Percentiles rank a stretch among this genome's conserved stretches.
Conservation (phyloP, 2,797 vertebrate species). For the Falco novaeseelandiae region DNA sequence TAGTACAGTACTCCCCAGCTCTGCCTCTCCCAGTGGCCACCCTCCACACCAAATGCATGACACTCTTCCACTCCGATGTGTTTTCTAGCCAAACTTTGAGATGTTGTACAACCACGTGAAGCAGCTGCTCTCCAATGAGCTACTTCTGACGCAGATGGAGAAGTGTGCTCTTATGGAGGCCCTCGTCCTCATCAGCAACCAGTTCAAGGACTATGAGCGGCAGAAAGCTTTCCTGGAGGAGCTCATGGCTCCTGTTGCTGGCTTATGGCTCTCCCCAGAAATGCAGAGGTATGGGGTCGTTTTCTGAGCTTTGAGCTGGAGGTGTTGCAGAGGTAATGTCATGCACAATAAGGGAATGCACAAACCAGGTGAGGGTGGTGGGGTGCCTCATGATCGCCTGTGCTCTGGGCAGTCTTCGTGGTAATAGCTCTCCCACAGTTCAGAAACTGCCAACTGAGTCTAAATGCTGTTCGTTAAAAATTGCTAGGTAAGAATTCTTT, state of each 20-base stretch:
- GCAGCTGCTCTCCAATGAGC: constrained; percentile 85
- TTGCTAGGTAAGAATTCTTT: not conserved
- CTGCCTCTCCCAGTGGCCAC: not conserved
- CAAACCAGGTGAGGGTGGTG: not conserved
- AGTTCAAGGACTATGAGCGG: constrained; percentile 91
- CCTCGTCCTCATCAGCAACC: constrained; percentile 94
- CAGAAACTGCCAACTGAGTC: not conserved
- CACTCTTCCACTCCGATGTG: not conserved
- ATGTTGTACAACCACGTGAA: constrained; percentile 91
- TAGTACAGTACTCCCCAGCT: not conserved
- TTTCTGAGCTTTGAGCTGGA: not conserved
- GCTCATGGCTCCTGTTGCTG: constrained; percentile 85
- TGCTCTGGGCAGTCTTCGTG: not conserved
- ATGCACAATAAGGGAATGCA: accelerated
- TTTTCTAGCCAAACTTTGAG: constrained; percentile 91
- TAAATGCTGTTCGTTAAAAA: not conserved
- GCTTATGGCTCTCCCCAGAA: constrained; percentile 91
- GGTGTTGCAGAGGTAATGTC: not conserved
- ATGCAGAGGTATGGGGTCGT: constrained; percentile 81
- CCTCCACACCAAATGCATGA: not conserved
- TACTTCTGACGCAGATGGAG: constrained; percentile 89
- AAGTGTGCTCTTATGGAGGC: constrained; percentile 93
- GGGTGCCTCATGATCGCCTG: not conserved
- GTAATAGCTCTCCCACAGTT: not conserved
- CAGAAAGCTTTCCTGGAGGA: constrained; percentile 93